phyloP scores from a whole-genome alignment of 23 tunicate species.

The Botrylloides violaceus region DNA sequence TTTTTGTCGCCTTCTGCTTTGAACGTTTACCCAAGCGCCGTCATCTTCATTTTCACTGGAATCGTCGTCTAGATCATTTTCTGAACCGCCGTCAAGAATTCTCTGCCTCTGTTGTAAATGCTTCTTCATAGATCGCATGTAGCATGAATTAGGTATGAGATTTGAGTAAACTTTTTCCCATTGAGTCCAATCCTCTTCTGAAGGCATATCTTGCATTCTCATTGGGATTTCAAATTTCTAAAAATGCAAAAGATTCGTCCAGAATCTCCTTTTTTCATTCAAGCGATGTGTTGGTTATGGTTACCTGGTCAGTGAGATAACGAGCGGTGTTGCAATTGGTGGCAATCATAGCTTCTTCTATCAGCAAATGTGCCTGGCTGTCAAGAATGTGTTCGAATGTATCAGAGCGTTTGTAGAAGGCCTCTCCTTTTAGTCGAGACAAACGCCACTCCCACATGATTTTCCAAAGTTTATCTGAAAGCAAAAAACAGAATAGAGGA shows the following conservation, averaged over 20 bases:
- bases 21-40: conserved; percentile 6
- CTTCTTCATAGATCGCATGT: background rate
- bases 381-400: background rate
- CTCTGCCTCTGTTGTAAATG: background rate
- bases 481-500: too few species aligned
- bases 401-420: conserved; percentile 9
- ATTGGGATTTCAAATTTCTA: conserved; percentile 7
- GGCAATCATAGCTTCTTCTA: conserved; percentile 54
- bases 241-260: background rate
- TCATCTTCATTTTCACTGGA: background rate
- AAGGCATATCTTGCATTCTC: conserved; percentile 11
- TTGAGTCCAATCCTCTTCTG: conserved; percentile 1
- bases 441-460: conserved; percentile 45
- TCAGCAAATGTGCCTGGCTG: conserved; percentile 24
- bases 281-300: background rate
- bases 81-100: background rate
- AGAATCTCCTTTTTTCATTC: background rate
- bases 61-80: background rate
- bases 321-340: conserved; percentile 26
- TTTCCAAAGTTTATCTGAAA: conserved; percentile 29
- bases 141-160: conserved; percentile 14
- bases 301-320: conserved; percentile 16
- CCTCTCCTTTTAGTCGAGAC: conserved; percentile 18
- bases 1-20: background rate
- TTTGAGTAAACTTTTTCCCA: conserved; percentile 4